Evolutionary conservation across 1,140 invertebrate species (phyloP), one percentile per base, ranked within the genome.

Genomic region (Nymphalis io): DNA sequence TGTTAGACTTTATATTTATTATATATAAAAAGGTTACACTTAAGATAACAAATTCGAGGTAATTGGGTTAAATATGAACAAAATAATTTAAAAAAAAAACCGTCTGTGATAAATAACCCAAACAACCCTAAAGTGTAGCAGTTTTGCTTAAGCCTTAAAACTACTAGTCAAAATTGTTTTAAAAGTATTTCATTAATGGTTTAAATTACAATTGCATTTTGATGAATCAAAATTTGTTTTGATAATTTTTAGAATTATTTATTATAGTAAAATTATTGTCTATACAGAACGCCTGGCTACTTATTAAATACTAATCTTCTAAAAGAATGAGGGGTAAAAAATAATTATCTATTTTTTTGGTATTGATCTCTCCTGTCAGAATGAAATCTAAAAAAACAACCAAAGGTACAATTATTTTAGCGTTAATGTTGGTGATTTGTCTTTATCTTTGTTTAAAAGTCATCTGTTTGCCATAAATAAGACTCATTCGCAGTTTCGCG

Each of bases 31-130:
- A 8, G 10, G 27, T 33, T 33, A 48, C 6, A 18, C 8, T 18
- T 48, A 48, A 48, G 16, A 48, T 10, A 48, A 48, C 6, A 48
- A n/a, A 8, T 48, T 18, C 16, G 15, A 48, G 46, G 8, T 8
- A 3, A 48, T 48, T 48, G n/a, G 40, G 40, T 44, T 12, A 44
- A 44, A 44, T 44, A 44, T 44, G 40, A 44, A 13, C 40, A 20
- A 59, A 38, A 58, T n/a, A 57, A 20, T 39, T 39, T 15, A 40
- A 40, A 59, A 51, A 20, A 10, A 51, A 51, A 27, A 15, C n/a
- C 21, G n/a, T 55, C 60, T 70, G 60, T 70, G 68, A 70, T 70
- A 70, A 23, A 44, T 46, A 15, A 59, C 63, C 68, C 60, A 70
- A 63, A 70, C 53, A 20, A 61, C n/a, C n/a, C n/a, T 8, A 48